Conservation (phyloP, 2,888 invertebrate species). For the Phoenoteleia sp. region DNA sequence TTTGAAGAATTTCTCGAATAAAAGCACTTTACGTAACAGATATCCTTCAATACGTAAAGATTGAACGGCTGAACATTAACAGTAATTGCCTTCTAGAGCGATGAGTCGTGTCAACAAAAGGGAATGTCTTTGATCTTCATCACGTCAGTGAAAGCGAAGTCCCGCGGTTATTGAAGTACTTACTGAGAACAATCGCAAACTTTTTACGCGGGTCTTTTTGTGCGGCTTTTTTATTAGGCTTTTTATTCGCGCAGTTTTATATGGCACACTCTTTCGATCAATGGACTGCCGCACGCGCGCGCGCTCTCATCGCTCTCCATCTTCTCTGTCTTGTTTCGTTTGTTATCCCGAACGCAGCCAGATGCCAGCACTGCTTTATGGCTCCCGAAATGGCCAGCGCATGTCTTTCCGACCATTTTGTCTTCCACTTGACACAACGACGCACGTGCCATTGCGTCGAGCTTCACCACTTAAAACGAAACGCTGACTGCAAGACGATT, state of each 20-base stretch:
- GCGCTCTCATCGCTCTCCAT: conserved; percentile 76
- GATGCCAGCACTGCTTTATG: conserved; percentile 84
- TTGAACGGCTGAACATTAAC: background rate
- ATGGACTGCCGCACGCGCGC: conserved; percentile 84
- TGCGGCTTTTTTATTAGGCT: conserved; percentile 20
- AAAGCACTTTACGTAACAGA: too few species aligned
- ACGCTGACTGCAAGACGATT: conserved; percentile 69
- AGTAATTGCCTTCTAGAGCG: background rate
- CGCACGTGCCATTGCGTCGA: conserved; percentile 72
- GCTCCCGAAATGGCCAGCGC: conserved; percentile 80
- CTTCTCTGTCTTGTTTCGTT: conserved; percentile 77
- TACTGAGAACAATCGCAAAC: conserved; percentile 36
- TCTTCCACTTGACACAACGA: conserved; percentile 76
- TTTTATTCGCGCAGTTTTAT: conserved; percentile 67
- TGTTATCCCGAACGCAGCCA: conserved; percentile 76
- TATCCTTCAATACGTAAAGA: too few species aligned
- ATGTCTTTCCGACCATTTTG: conserved; percentile 81
- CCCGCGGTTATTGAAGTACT: conserved; percentile 36
- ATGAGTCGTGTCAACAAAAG: background rate
- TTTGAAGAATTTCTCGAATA: too few species aligned
- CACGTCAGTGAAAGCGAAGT: conserved; percentile 8
- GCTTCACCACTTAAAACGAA: conserved; percentile 70
- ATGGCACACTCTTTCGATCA: conserved; percentile 82
- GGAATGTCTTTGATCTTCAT: conserved; percentile 30
- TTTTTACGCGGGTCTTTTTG: conserved; percentile 32